Conservation (phyloP, 2,888 invertebrate species). For the Hyalella azteca region DNA sequence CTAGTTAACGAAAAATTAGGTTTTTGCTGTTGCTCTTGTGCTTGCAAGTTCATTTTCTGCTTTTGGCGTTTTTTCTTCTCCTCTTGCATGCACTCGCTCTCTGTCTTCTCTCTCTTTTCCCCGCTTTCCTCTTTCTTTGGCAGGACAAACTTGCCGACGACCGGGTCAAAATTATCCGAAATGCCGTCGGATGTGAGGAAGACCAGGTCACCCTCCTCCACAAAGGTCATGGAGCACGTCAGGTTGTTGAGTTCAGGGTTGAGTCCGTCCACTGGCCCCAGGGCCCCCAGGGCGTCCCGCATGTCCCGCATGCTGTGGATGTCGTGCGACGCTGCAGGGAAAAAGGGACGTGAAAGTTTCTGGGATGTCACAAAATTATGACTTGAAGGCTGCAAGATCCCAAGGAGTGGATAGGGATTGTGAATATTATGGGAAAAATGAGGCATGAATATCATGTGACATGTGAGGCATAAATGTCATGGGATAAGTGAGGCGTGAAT, state of each 20-base stretch:
- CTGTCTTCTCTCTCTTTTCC: background rate
- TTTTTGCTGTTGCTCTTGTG: background rate
- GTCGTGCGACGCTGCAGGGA: slow-evolving; percentile 80
- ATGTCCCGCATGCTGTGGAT: slow-evolving; percentile 82
- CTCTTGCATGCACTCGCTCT: slow-evolving; percentile 37
- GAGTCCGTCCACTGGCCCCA: slow-evolving; percentile 83
- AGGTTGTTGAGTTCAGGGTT: slow-evolving; percentile 87
- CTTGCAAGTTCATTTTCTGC: background rate
- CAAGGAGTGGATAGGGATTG: no score
- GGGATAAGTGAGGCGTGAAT: no score
- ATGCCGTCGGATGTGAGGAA: slow-evolving; percentile 89
- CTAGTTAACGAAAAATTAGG: background rate
- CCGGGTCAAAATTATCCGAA: slow-evolving; percentile 89
- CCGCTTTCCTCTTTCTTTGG: slow-evolving; percentile 59
- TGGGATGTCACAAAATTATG: no score
- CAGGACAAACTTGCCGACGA: slow-evolving; percentile 82
- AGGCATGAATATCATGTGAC: no score
- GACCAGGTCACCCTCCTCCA: slow-evolving; percentile 79
- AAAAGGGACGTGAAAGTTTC: no score
- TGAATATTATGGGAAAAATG: no score
- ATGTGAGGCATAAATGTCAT: no score
- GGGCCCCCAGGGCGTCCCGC: slow-evolving; percentile 84
- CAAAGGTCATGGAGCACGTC: slow-evolving; percentile 80
- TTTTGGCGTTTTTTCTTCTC: slow-evolving; percentile 35
- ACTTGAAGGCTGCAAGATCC: no score